Conservation (phyloP, 2,888 invertebrate species). For the Oscheius myriophilus region DNA sequence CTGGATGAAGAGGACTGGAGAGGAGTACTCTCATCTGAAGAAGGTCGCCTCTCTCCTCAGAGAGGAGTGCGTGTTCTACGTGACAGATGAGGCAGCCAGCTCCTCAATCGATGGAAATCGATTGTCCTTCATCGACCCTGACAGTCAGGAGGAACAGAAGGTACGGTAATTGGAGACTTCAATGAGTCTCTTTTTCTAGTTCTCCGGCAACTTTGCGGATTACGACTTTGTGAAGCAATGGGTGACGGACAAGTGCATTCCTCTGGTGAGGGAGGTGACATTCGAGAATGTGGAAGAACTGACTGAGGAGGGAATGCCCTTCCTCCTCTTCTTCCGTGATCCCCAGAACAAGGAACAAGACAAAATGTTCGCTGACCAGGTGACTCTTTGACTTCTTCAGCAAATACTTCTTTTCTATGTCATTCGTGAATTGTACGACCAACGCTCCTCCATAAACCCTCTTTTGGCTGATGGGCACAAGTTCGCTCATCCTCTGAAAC, state of each 20-base stretch:
- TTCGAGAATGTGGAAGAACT: constrained; percentile 93
- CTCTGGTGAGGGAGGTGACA: constrained; percentile 91
- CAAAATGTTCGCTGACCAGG: constrained; percentile 82
- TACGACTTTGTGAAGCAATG: constrained; percentile 84
- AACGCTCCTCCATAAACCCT: constrained; percentile 94
- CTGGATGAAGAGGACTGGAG: constrained; percentile 52
- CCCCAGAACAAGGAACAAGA: constrained; percentile 85
- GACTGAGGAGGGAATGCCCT: constrained; percentile 87
- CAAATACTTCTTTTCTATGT: constrained; percentile 75
- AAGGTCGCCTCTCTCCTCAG: constrained; percentile 81
- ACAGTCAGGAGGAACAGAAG: constrained; percentile 61
- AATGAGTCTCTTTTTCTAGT: constrained; percentile 41
- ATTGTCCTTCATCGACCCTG: constrained; percentile 63
- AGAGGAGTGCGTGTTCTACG: constrained; percentile 94
- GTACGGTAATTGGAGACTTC: constrained; percentile 18
- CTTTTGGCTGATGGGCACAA: constrained; percentile 95
- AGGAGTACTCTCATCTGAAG: constrained; percentile 58
- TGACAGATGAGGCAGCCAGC: constrained; percentile 81
- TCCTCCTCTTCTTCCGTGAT: constrained; percentile 93
- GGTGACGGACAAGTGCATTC: constrained; percentile 92
- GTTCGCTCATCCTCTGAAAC: constrained; percentile 96
- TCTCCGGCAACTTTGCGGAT: constrained; percentile 66
- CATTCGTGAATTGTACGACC: constrained; percentile 80
- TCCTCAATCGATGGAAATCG: constrained; percentile 52
- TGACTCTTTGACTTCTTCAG: constrained; percentile 16